Base-by-base conservation (phyloP, 2,113 vertebrate species). In the Laticauda laticaudata region DNA sequence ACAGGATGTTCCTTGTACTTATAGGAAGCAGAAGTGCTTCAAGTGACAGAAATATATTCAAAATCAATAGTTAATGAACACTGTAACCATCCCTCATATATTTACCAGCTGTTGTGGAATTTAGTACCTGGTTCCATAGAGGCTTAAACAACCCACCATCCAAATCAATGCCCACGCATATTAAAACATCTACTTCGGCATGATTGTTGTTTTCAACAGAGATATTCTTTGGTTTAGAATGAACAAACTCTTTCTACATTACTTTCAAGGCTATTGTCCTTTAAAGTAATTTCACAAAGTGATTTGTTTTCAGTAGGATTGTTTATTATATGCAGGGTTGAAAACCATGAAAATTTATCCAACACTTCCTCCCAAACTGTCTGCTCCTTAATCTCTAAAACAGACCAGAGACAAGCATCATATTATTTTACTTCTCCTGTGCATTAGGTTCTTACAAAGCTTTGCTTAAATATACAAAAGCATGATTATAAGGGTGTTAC, bases 81-180 rank as follows among this genome's bases (percentile, higher is more conserved):
- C 34, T 34, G 29, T 15, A 90, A n/a, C 29, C 9, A 4, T 81
- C 93, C 90, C 91, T 90, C 69, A 81, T 21, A 43, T 81, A 81
- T 39, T 90, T 92, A 86, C 91, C 12, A 87, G 89, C 87, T 91
- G 29, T 15, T 90, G 92, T 86, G 75, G 24, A 93, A 93, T 90
- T 91, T 89, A 85, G 61, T 81, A 91, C 57, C 81, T 89, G 91
- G 57, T 90, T 92, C 91, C 59, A 56, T 95, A 94, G 91, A 95
- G 88, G 75, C 57, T 75, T 6, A 53, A 75, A 56, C 10, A 81
- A 54, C 34, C 15, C 55, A 91, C 26, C 53, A 86, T 56, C 54
- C 5, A 2, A 91, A 90, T 94, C 93, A 89, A 91, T 94, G 93
- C 91, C 95, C 96, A 95, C 92, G 95, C 95, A n/a, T 92, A 94